These are phyloP conservation scores for Athene noctua DNA, from an alignment of 2,113 vertebrate genomes.

Conservation along the genomic window DNA sequence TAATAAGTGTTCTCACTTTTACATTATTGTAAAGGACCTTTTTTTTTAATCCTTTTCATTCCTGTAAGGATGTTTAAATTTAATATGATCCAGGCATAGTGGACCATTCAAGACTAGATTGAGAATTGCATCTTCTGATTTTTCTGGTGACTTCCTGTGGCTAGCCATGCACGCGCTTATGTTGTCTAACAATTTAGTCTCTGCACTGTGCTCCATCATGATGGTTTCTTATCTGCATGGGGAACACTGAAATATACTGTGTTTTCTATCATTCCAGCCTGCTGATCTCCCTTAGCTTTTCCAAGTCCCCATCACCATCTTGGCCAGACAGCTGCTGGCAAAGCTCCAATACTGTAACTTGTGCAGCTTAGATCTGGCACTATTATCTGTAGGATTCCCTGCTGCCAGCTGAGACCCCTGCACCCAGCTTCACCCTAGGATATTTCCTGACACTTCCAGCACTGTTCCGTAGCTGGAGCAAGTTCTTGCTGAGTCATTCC, in stretches of 20 bases:
- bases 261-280: background rate
- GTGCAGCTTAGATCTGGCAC: background rate
- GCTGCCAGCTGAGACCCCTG: background rate
- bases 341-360: background rate
- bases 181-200: background rate
- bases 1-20: background rate
- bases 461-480: accelerated
- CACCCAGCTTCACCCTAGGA: background rate
- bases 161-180: accelerated
- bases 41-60: background rate
- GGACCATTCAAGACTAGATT: background rate
- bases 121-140: background rate
- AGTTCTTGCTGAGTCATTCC: background rate
- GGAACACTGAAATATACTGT: background rate
- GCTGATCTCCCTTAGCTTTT: background rate
- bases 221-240: background rate
- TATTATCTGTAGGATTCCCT: background rate
- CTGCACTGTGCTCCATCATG: accelerated
- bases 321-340: background rate
- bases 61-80: background rate
- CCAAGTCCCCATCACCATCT: background rate
- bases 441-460: background rate
- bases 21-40: background rate
- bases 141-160: background rate
- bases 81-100: background rate